Base-by-base conservation (phyloP, 2,888 invertebrate genomes). In the Mesorhabditis sp. region DNA sequence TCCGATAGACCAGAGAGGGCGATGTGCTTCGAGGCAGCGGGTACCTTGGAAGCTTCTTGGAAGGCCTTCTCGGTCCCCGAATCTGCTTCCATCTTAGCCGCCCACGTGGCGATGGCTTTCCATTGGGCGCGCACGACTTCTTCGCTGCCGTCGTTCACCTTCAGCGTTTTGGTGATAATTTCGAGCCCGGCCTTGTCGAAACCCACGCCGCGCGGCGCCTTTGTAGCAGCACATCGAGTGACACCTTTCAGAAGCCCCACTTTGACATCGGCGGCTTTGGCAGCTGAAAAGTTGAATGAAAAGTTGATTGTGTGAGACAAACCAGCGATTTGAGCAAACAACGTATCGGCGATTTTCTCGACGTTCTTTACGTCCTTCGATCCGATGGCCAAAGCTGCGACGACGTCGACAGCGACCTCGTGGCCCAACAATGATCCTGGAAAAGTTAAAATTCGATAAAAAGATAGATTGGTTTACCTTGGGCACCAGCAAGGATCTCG, bases 71-170 rank as follows among this genome's bases (percentile, higher is more conserved):
- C 28, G 28, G 28, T 28, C 28, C 28, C 28, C 28, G 28, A 28
- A 28, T 28, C 28, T 28, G 28, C 28, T 28, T 28, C 63, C 4
- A 76, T 67, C 7, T 72, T 65, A 10, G 42, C 61, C 2, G 74
- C 74, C 77, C 76, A 77, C 6, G 66, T 67, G 13, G 62, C 71
- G 6, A 74, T 72, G 0, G 75, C 73, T 43, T 70, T 66, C 79
- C 79, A 79, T 67, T 75, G 74, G 6, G 79, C 76, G 62, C 74
- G 72, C 4, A 79, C 70, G 4, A 65, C 71, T 66, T 72, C 69
- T 45, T 79, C 74, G 62, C 70, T 70, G 65, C n/a, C 58, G 58
- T 50, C 58, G 58, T 50, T 13, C 58, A 50, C 7, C 45, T 61
- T 13, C 67, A 45, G 45, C 44, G 7, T 44, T 44, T 44, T 28